Evolutionary conservation across 2,888 invertebrate species (phyloP).

Genomic region (Frankliniella fusca): DNA sequence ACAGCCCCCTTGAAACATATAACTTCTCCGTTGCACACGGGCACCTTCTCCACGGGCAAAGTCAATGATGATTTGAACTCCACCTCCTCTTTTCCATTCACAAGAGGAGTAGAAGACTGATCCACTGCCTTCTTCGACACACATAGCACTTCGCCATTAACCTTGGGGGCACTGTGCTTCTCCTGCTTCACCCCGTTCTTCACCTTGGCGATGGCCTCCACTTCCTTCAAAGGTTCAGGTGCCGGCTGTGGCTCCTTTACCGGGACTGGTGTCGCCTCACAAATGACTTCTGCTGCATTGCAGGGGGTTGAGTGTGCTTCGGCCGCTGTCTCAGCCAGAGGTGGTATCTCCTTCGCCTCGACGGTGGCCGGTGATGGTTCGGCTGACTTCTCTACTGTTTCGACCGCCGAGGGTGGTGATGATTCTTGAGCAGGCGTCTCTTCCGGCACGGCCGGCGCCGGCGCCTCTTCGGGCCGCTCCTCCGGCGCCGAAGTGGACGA

Average conservation of each 20-base stretch:
- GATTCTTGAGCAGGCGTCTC: not conserved
- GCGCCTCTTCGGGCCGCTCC: not conserved
- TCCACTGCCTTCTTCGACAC: not conserved
- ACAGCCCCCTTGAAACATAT: conserved; percentile 10
- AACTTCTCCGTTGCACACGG: conserved; percentile 3
- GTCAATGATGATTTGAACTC: not conserved
- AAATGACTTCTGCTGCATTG: too few relatives aligned
- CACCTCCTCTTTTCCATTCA: not conserved
- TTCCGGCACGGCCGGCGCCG: not conserved
- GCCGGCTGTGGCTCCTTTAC: too few relatives aligned
- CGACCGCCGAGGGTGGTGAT: not conserved
- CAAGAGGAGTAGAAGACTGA: not conserved
- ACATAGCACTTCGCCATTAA: not conserved
- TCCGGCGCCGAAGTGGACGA: not conserved
- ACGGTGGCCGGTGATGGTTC: not conserved
- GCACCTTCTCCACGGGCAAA: conserved; percentile 15
- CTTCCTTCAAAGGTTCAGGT: too few relatives aligned
- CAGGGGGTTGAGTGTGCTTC: too few relatives aligned
- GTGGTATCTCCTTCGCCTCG: not conserved
- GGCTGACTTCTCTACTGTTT: not conserved
- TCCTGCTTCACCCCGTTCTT: not conserved
- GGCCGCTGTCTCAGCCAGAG: not conserved
- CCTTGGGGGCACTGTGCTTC: not conserved
- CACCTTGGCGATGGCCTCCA: not conserved
- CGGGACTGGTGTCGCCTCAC: too few relatives aligned